Evolutionary conservation across 2,888 invertebrate species (phyloP), one percentile per base, ranked within the genome.

Genomic region (Mallateleia sp.): DNA sequence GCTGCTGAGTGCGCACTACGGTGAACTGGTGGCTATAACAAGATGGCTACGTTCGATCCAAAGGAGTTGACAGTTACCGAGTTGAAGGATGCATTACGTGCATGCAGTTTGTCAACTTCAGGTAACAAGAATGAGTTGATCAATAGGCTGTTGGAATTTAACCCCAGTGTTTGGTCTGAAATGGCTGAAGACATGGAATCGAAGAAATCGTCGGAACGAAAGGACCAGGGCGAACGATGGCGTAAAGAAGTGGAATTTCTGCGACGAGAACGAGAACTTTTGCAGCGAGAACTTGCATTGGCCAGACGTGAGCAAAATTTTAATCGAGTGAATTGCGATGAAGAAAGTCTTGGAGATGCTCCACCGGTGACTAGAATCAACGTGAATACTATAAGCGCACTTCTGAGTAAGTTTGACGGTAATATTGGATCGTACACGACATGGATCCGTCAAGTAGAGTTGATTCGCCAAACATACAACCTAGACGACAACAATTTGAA

Each of bases 361-460:
- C 4, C 45, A n/a, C 18, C 45, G 45, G 2, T 45, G 3, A 7
- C 45, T 45, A n/a, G 11, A 22, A 50, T 9, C 9, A 9, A 50
- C 20, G 8, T 50, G 9, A 20, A 4, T 15, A 38, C 14, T 3
- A n/a, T 34, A 5, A 62, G 24, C 20, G 67, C 74, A 22, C 34
- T 82, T n/a, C 25, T 83, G n/a, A 78, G 52, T 15, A 64, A 77
- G 8, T 85, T 80, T 15, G 81, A 79, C 18, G 81, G 84, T 4
- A 45, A 25, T 22, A 62, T 15, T 32, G 56, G 77, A 14, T 22
- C 20, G 11, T 87, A 79, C 28, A 54, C 56, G 34, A 79, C 11
- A 9, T 88, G 89, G 85, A 47, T 78, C 32, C 67, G 62, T 15
- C 85, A 86, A 69, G 45, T 88, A 1, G 28, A 62, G 14, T 64